These are phyloP conservation scores for Epinotia brunnichana DNA, from an alignment of 2,888 invertebrate species.

Conservation along the genomic window DNA sequence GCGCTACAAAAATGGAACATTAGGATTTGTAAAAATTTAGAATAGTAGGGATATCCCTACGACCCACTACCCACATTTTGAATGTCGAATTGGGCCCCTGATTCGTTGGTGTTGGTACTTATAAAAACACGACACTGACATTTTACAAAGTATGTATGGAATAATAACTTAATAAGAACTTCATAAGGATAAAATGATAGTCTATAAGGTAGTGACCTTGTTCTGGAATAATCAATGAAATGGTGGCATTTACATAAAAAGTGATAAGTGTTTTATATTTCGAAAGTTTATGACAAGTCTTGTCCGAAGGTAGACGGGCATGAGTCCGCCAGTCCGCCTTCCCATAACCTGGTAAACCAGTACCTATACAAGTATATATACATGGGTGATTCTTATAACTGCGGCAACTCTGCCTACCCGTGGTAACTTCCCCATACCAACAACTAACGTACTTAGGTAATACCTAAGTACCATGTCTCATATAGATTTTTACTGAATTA, in stretches of 20 bases:
- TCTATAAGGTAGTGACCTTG: neutral
- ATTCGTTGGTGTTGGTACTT: too few species aligned
- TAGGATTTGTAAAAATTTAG: too few species aligned
- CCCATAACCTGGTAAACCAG: slow-evolving; percentile 3
- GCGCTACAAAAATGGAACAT: too few species aligned
- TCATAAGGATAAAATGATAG: neutral
- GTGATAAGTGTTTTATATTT: neutral
- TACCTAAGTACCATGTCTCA: too few species aligned
- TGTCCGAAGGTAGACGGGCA: slow-evolving; percentile 3
- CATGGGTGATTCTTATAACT: neutral
- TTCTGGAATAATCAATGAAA: neutral
- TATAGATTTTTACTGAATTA: too few species aligned
- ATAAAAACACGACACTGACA: too few species aligned
- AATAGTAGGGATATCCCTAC: too few species aligned
- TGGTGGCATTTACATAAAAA: slow-evolving; percentile 9
- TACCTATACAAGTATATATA: neutral
- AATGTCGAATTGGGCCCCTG: too few species aligned
- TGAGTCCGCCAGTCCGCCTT: slow-evolving; percentile 14
- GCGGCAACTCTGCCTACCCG: neutral
- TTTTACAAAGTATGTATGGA: too few species aligned
- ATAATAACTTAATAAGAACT: too few species aligned
- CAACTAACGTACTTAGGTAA: too few species aligned
- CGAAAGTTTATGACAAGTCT: neutral
- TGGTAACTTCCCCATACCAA: neutral
- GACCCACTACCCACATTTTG: too few species aligned